Conservation (phyloP, 2,113 vertebrate genomes). For the Aythya baeri region DNA sequence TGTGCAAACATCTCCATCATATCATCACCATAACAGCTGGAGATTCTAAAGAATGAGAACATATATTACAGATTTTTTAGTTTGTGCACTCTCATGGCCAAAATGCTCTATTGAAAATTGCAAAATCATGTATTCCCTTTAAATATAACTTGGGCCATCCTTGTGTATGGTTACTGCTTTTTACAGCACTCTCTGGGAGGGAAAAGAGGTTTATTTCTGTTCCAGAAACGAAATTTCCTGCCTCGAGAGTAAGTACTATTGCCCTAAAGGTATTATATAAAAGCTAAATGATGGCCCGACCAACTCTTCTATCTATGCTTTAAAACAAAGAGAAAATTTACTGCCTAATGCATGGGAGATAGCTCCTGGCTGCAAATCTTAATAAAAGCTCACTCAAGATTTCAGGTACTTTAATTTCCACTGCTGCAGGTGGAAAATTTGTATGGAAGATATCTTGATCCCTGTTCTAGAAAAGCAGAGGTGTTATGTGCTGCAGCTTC, state of each 20-base stretch:
- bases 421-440: background rate
- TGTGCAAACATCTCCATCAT: background rate
- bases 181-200: background rate
- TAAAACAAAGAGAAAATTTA: background rate
- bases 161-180: background rate
- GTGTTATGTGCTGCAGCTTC: fast-evolving
- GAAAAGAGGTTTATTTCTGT: background rate
- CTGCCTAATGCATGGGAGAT: background rate
- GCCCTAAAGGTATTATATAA: background rate
- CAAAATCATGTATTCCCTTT: background rate
- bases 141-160: background rate
- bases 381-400: background rate
- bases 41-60: background rate
- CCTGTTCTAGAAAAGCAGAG: background rate
- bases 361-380: background rate
- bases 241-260: background rate
- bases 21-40: background rate
- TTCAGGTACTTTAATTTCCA: background rate
- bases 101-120: background rate
- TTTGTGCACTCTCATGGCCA: background rate
- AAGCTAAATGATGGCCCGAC: background rate
- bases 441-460: background rate
- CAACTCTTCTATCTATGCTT: background rate
- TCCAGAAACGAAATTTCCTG: background rate
- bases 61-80: background rate